Conservation (phyloP, 2,888 invertebrate genomes). For the Mylabris sibirica region DNA sequence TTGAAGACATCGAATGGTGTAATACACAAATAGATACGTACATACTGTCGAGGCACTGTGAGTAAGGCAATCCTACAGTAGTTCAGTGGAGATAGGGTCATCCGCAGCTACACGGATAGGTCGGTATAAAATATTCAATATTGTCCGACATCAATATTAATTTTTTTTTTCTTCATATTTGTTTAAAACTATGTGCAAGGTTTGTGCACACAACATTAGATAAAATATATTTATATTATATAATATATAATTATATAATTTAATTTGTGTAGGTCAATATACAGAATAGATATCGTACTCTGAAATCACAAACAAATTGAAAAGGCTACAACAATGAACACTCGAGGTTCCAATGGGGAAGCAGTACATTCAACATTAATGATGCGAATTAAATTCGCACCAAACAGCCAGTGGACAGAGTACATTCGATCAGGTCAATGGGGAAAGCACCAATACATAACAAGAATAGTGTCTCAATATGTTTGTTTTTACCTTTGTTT, state of each 20-base stretch:
- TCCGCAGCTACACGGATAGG: conserved; percentile 55
- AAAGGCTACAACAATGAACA: conserved; percentile 63
- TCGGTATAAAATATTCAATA: conserved; percentile 45
- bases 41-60: conserved; percentile 76
- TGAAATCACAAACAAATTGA: conserved; percentile 62
- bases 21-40: conserved; percentile 61
- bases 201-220: conserved; percentile 63
- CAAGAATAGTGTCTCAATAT: conserved; percentile 50
- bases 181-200: conserved; percentile 62
- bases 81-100: conserved; percentile 67
- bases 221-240: conserved; percentile 61
- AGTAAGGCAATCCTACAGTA: conserved; percentile 85
- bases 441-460: conserved; percentile 60
- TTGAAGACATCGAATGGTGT: conserved; percentile 58
- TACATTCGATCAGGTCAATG: conserved; percentile 57
- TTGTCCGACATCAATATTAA: conserved; percentile 29
- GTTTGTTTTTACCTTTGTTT: conserved; percentile 44
- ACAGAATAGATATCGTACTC: conserved; percentile 60
- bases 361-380: conserved; percentile 60
- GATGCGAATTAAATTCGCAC: conserved; percentile 39
- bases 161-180: conserved; percentile 52
- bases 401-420: conserved; percentile 60
- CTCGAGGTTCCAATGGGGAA: conserved; percentile 62
- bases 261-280: conserved; percentile 60
- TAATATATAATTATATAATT: conserved; percentile 58